These are phyloP conservation scores for Danionella dracula DNA, from an alignment of 2,797 vertebrate species.

Conservation along the genomic window DNA sequence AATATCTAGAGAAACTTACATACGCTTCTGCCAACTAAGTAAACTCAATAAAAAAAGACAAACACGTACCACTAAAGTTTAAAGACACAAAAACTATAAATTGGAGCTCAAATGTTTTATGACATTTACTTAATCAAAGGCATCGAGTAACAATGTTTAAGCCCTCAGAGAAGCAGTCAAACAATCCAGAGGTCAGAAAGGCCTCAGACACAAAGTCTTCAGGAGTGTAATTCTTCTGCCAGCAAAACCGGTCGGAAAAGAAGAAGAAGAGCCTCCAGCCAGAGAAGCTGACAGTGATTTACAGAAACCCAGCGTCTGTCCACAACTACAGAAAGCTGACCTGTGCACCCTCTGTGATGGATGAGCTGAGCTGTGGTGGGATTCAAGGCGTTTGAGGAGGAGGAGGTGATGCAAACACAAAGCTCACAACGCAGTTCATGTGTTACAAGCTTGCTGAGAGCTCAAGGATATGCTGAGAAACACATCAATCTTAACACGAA, in stretches of 20 bases:
- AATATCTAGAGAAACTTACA: constrained; percentile 1
- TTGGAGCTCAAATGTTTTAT: background rate
- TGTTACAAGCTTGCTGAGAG: constrained; percentile 10
- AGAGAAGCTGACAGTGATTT: constrained; percentile 63
- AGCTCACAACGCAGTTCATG: constrained; percentile 53
- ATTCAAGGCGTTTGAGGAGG: constrained; percentile 39
- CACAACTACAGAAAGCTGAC: constrained; percentile 41
- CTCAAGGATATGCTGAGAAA: background rate
- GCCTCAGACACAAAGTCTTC: constrained; percentile 26
- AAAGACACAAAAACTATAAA: too few species aligned
- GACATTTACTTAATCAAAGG: background rate
- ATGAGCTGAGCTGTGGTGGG: constrained; percentile 41
- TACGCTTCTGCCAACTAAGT: too few species aligned
- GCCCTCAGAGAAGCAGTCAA: background rate
- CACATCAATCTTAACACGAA: constrained; percentile 7
- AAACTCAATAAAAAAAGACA: too few species aligned
- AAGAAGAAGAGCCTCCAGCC: constrained; percentile 30
- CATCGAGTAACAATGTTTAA: background rate
- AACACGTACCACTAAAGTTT: too few species aligned
- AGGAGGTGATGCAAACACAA: constrained; percentile 58
- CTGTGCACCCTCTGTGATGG: constrained; percentile 58
- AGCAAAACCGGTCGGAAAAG: constrained; percentile 24
- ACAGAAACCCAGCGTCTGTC: constrained; percentile 57
- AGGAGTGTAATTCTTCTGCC: constrained; percentile 22
- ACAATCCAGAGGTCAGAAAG: constrained; percentile 28